Conservation (phyloP, 2,113 vertebrate genomes). For the Arvicanthis niloticus region DNA sequence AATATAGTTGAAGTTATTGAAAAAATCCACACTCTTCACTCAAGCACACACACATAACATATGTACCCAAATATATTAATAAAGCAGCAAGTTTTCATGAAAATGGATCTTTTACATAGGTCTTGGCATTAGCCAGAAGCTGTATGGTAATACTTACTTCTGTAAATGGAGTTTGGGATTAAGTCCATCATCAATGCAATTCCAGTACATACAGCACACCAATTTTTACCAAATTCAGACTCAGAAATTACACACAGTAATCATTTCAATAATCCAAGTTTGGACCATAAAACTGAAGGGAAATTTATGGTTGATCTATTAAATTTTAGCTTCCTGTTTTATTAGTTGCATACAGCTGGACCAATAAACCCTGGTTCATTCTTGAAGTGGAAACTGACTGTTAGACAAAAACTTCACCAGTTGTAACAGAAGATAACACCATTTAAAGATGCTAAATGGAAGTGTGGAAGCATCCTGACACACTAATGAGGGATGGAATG, state of each 20-base stretch:
- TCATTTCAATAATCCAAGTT: constrained; percentile 23
- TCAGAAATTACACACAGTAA: constrained; percentile 30
- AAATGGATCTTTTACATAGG: background rate
- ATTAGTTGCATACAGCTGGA: background rate
- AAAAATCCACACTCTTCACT: background rate
- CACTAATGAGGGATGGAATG: background rate
- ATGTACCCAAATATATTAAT: background rate
- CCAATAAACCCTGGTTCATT: constrained; percentile 42
- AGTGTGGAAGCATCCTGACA: background rate
- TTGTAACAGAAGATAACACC: background rate
- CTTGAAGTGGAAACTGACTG: constrained; percentile 57
- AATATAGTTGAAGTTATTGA: background rate
- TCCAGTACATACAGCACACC: background rate
- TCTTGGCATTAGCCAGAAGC: background rate
- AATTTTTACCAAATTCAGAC: constrained; percentile 18
- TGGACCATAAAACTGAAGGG: constrained; percentile 65
- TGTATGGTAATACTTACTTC: constrained; percentile 13
- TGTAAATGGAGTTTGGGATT: background rate
- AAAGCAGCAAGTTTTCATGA: background rate
- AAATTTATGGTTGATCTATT: constrained; percentile 63
- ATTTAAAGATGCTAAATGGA: background rate
- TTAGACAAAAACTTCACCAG: background rate
- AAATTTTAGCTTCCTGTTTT: constrained; percentile 62
- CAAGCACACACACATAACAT: background rate
- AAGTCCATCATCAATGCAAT: constrained; percentile 12